Base-by-base conservation (phyloP, 2,797 vertebrate genomes). In the Sebastes matsubarae region DNA sequence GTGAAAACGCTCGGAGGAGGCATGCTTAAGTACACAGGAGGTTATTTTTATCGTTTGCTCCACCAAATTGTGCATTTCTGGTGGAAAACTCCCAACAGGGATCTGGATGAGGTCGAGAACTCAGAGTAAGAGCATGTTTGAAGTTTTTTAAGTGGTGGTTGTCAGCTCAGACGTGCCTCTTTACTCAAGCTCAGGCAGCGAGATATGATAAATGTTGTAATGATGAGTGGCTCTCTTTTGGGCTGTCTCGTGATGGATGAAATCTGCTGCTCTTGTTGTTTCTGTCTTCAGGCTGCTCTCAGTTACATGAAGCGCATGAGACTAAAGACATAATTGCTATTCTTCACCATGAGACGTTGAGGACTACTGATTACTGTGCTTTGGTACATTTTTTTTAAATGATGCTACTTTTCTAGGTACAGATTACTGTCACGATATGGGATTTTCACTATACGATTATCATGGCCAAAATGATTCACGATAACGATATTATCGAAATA, bases 121-220 rank as follows among this genome's bases (percentile, higher is more conserved):
- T 60, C 55, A 20, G 68, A 18, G 60, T 71, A 68, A 83, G 82
- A 89, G 61, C 67, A 58, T 57, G 85, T 87, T 88, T 89, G 91
- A 91, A 79, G 81, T 38, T 76, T 72, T 85, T 79, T 91, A 94
- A 94, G 92, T 91, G 86, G 67, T 22, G 87, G 88, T 87, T 93
- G 90, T 94, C 90, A 91, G 79, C 32, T 81, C 74, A 22, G 73
- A 87, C 54, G n/a, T 69, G 71, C 76, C 88, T 88, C 90, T 87
- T 85, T 78, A 68, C 80, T 93, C 71, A 54, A 72, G 79, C 79
- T 78, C 38, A 83, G 65, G 88, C 85, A 72, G 77, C 65, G 2
- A 72, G 71, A 84, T 75, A 70, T 89, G 89, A 92, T 89, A 68
- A 72, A 92, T 84, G 86, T 71, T 72, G 75, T 87, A 81, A 90